Conservation (phyloP, 2,888 invertebrate species). For the Choristoneura rosaceana region DNA sequence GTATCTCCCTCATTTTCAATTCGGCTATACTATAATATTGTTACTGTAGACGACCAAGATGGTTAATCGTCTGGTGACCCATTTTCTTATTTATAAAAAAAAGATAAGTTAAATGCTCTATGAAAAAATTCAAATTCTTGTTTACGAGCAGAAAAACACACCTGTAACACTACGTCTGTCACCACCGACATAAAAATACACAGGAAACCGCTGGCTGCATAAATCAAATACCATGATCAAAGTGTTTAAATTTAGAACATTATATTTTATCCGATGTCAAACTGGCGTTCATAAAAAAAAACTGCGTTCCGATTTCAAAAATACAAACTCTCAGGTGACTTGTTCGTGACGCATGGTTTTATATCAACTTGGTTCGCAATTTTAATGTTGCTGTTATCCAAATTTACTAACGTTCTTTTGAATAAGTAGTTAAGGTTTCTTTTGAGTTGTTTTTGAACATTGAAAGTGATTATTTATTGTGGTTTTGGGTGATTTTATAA, state of each 20-base stretch:
- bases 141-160: conserved; percentile 17
- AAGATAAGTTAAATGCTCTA: background rate
- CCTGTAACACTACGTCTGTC: conserved; percentile 28
- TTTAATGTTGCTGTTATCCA: background rate
- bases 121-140: background rate
- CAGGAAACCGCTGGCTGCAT: conserved; percentile 36
- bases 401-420: background rate
- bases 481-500: background rate
- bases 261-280: conserved; percentile 53
- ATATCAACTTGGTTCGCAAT: conserved; percentile 53
- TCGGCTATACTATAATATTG: too few relatives aligned
- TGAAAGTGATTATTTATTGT: background rate
- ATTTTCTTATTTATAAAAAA: too few relatives aligned
- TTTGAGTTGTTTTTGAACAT: background rate
- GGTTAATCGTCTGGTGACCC: too few relatives aligned
- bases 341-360: conserved; percentile 62
- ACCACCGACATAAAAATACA: conserved; percentile 18
- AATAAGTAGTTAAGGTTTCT: background rate
- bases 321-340: conserved; percentile 72
- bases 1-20: too few relatives aligned
- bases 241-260: conserved; percentile 35
- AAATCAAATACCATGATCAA: conserved; percentile 43
- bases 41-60: too few relatives aligned
- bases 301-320: conserved; percentile 59
- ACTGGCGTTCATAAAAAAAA: conserved; percentile 37